Evolutionary conservation across 1,140 invertebrate genomes (phyloP).

Genomic region (Ylistrum balloti): DNA sequence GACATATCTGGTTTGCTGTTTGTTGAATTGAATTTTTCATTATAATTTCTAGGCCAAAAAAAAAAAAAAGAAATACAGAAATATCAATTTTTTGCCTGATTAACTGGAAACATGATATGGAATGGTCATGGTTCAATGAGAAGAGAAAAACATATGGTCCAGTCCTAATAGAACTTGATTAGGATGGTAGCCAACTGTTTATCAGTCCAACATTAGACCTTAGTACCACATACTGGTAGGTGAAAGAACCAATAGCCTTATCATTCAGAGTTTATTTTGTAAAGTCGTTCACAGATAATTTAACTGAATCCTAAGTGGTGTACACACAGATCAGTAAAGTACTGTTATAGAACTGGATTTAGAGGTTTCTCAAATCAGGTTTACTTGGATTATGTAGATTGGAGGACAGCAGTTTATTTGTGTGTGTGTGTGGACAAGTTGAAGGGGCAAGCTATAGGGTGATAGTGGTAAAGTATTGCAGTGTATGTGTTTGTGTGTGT

Average conservation of each 20-base stretch:
- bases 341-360: too few relatives aligned
- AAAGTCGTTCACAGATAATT: slow-evolving; percentile 1
- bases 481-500: neutral
- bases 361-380: neutral
- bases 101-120: neutral
- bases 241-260: neutral
- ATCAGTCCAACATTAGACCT: neutral
- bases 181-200: neutral
- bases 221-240: neutral
- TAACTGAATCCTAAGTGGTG: neutral
- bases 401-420: too few relatives aligned
- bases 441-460: neutral
- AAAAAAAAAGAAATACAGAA: too few relatives aligned
- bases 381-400: neutral
- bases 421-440: too few relatives aligned
- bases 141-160: neutral
- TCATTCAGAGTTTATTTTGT: neutral
- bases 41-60: too few relatives aligned
- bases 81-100: too few relatives aligned
- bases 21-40: too few relatives aligned
- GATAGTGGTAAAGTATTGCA: too few relatives aligned
- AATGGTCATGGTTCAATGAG: neutral
- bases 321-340: neutral
- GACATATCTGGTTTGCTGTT: too few relatives aligned
- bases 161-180: neutral